Percentiles rank a stretch among this genome's conserved stretches.
Evolutionary conservation across 2,797 vertebrate genomes (phyloP).

Genomic region (Phalanger gymnotis): DNA sequence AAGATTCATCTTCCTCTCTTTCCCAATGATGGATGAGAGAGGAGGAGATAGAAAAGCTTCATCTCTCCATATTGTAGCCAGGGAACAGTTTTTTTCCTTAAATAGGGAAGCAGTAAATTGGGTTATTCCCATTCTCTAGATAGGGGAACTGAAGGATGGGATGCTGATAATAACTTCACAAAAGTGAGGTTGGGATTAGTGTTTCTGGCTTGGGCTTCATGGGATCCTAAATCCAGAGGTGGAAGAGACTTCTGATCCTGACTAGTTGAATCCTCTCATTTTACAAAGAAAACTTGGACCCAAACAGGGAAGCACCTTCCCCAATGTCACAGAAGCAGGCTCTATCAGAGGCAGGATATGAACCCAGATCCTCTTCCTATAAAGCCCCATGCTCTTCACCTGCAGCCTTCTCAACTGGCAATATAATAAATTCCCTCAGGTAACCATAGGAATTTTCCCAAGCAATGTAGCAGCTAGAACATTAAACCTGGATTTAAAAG

Average conservation of each 20-base stretch:
- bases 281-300: not conserved
- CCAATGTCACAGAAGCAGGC: not conserved
- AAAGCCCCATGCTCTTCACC: not conserved
- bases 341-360: not conserved
- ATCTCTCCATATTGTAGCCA: not conserved
- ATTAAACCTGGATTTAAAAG: not conserved
- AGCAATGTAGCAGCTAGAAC: not conserved
- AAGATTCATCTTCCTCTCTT: constrained; percentile 58
- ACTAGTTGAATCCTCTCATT: not conserved
- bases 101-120: not conserved
- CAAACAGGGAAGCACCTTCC: not conserved
- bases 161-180: rapidly evolving
- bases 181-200: not conserved
- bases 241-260: not conserved
- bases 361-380: not conserved
- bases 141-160: constrained; percentile 26
- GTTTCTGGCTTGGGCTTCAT: not conserved
- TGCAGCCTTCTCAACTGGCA: not conserved
- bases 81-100: not conserved
- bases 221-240: not conserved
- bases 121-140: constrained; percentile 56
- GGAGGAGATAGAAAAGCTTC: constrained; percentile 14
- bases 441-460: not conserved
- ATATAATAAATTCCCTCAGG: not conserved
- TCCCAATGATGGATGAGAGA: constrained; percentile 38